Evolutionary conservation across 2,113 vertebrate species (phyloP).

Genomic region (Trochalopteron elliotii): DNA sequence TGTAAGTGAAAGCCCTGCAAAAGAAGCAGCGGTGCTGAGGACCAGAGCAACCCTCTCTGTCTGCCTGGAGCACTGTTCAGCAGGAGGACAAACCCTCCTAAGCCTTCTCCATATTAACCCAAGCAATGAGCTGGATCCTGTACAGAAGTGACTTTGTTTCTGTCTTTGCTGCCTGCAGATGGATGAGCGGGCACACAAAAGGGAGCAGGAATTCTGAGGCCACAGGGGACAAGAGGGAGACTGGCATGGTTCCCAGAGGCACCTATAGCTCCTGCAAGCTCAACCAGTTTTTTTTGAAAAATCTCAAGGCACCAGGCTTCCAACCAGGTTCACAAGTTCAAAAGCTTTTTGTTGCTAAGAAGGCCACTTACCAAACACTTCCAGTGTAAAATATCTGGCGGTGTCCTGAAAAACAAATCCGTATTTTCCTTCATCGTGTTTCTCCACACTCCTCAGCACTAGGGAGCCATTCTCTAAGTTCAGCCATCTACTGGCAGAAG

Average conservation of each 20-base stretch:
- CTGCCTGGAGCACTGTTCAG: background rate
- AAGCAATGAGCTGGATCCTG: background rate
- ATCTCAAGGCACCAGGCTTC: background rate
- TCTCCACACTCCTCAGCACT: conserved; percentile 14
- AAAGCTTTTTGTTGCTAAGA: background rate
- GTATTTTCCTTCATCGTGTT: conserved; percentile 4
- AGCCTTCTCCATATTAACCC: background rate
- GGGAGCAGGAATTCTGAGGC: background rate
- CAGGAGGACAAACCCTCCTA: background rate
- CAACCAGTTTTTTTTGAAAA: background rate
- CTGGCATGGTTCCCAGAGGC: background rate
- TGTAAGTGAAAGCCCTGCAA: background rate
- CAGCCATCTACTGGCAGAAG: background rate
- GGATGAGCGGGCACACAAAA: background rate
- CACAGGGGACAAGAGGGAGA: background rate
- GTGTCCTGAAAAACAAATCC: conserved; percentile 4
- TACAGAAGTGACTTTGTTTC: background rate
- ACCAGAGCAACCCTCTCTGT: background rate
- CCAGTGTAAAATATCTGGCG: background rate
- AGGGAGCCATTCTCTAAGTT: conserved; percentile 22
- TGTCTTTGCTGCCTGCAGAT: background rate
- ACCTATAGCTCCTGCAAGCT: background rate
- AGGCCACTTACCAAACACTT: conserved; percentile 55
- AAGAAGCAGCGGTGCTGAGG: background rate
- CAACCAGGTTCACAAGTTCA: background rate